Evolutionary conservation across 2,888 invertebrate genomes (phyloP), one percentile per base, ranked within the genome.

Genomic region (Ptychoptera contaminata): DNA sequence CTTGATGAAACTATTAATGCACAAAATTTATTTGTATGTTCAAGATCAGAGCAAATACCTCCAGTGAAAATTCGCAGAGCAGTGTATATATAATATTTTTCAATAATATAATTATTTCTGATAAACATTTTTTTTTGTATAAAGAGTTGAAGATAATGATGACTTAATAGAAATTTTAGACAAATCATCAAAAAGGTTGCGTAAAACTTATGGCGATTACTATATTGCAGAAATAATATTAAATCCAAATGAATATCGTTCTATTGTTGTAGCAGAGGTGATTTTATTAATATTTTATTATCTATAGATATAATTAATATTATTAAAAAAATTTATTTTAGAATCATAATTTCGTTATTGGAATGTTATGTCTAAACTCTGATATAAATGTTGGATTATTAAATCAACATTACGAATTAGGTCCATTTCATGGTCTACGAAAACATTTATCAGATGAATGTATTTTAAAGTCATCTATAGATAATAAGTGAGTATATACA

Each of bases 61-160:
- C 64, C 60, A 48, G 50, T 69, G 40, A 71, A 63, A 53, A 68
- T 76, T 45, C 63, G 76, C 11, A 60, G 67, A 35, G 76, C 76
- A n/a, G 67, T 69, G 71, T 71, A 52, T 49, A 69, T 23, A 5
- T 23, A 7, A 23, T 23, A 5, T 23, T 23, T 23, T 23, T 23
- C 23, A 23, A n/a, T n/a, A n/a, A n/a, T n/a, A n/a, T n/a, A n/a
- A n/a, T n/a, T n/a, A n/a, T n/a, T n/a, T n/a, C n/a, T n/a, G n/a
- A 35, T 16, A 29, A 14, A 11, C 2, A 32, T 32, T 32, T n/a
- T 32, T 1, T 42, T n/a, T n/a, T n/a, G n/a, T n/a, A n/a, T n/a
- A n/a, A n/a, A 81, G 83, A 1, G 77, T 80, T 51, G 81, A 81
- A 63, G 83, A 83, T 52, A 80, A 83, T 54, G 82, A 83, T 52